Percentiles rank a stretch among this genome's conserved stretches.
Evolutionary conservation across 2,113 vertebrate species (phyloP).

Genomic region (Chloropsis hardwickii): DNA sequence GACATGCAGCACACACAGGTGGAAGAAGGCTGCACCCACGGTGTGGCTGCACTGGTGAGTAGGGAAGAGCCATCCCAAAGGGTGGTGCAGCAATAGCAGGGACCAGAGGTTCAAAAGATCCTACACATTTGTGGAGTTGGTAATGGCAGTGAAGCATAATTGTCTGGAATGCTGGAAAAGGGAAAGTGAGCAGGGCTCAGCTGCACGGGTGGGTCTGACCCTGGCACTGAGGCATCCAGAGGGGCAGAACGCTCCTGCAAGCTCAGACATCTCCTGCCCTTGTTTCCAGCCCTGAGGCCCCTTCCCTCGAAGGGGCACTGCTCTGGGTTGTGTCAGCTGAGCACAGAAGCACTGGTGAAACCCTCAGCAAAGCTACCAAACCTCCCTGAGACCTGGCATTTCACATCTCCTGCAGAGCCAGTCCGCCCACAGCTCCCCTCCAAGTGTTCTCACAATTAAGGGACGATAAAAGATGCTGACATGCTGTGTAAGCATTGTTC

Average conservation of each 20-base stretch:
- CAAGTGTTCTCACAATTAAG: conserved; percentile 11
- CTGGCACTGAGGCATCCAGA: background rate
- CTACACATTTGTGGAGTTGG: too few species aligned
- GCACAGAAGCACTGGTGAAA: background rate
- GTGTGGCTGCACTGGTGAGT: background rate
- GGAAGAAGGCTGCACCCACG: background rate
- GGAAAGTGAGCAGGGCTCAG: background rate
- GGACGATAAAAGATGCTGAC: conserved; percentile 67
- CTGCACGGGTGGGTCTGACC: background rate
- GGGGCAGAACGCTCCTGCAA: background rate
- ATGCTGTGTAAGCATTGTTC: conserved; percentile 71
- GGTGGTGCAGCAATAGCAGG: background rate
- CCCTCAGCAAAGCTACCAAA: background rate
- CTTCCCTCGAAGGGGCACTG: background rate
- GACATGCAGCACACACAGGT: background rate
- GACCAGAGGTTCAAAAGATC: background rate
- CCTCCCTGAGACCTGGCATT: background rate
- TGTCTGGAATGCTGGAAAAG: background rate
- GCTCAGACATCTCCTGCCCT: background rate
- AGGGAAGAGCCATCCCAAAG: background rate
- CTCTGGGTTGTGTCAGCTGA: background rate
- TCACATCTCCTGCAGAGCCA: background rate
- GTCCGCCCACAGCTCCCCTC: background rate
- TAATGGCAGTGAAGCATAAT: background rate
- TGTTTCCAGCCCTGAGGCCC: background rate